Percentiles rank a stretch among this genome's conserved stretches.
Evolutionary conservation across 2,797 vertebrate genomes (phyloP).

Genomic region (Anguilla obscura): DNA sequence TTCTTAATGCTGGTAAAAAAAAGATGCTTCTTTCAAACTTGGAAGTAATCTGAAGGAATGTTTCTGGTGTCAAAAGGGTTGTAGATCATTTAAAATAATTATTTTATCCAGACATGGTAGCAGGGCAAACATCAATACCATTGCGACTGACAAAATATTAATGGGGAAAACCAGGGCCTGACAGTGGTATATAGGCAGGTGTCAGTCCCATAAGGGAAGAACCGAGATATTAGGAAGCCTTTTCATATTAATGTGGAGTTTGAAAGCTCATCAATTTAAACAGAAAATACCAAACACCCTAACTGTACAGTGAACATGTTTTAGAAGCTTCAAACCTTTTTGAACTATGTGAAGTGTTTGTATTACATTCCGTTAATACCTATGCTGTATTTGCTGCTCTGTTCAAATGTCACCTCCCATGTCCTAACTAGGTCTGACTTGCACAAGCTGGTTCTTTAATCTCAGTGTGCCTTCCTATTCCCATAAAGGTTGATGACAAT

Average conservation of each 20-base stretch:
- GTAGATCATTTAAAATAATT: neutral
- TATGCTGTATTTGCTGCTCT: no score
- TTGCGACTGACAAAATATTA: neutral
- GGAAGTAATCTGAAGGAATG: neutral
- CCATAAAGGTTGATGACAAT: neutral
- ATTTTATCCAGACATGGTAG: neutral
- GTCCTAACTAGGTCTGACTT: no score
- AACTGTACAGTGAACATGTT: neutral
- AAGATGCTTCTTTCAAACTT: neutral
- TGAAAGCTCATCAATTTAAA: neutral
- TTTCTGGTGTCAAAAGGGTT: neutral
- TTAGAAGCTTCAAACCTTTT: neutral
- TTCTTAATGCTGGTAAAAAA: no score
- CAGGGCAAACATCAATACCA: neutral
- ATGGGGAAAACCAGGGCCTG: no score
- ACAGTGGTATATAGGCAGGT: no score
- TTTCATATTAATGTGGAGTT: neutral
- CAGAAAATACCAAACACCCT: neutral
- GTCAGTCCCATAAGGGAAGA: neutral
- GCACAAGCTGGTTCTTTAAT: no score
- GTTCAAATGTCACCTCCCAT: no score
- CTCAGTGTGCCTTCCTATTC: no score
- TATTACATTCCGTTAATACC: no score
- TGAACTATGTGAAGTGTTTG: neutral
- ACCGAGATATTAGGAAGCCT: neutral